A percentile compares a stretch with the other conserved stretches of the same genome.
These are phyloP conservation scores for Hippocampus zosterae DNA, from an alignment of 2,113 vertebrate genomes.

Conservation along the genomic window DNA sequence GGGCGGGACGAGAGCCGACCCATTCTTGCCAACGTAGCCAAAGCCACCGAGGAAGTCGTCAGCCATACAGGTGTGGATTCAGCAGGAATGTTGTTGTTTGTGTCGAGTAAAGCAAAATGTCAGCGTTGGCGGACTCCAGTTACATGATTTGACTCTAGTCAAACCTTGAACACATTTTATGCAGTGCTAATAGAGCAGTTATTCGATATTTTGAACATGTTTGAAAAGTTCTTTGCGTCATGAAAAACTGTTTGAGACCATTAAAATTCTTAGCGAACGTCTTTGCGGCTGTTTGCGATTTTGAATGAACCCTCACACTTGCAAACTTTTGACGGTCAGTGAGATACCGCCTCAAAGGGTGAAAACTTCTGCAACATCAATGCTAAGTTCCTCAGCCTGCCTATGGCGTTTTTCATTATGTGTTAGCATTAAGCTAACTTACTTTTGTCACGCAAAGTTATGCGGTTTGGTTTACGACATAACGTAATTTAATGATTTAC, in stretches of 20 bases:
- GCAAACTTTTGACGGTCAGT: too few relatives aligned
- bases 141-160: neutral
- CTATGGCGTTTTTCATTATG: neutral
- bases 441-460: neutral
- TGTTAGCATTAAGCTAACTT: neutral
- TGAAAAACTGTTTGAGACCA: too few relatives aligned
- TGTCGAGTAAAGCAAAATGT: neutral
- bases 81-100: neutral
- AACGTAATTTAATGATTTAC: too few relatives aligned
- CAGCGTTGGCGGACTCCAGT: neutral
- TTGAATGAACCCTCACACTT: too few relatives aligned
- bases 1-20: conserved; percentile 65
- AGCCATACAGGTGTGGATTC: conserved; percentile 57
- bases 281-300: too few relatives aligned
- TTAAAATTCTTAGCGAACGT: too few relatives aligned
- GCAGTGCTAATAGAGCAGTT: too few relatives aligned
- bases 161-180: neutral
- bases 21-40: conserved; percentile 44
- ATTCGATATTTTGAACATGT: too few relatives aligned
- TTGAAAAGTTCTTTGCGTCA: too few relatives aligned
- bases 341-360: too few relatives aligned
- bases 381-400: neutral
- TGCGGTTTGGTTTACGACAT: neutral
- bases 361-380: neutral
- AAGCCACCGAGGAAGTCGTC: conserved; percentile 18